A percentile compares a stretch with the other conserved stretches of the same genome.
These are phyloP conservation scores for Ormyrus rosae DNA, from an alignment of 2,888 invertebrate genomes.

Conservation along the genomic window DNA sequence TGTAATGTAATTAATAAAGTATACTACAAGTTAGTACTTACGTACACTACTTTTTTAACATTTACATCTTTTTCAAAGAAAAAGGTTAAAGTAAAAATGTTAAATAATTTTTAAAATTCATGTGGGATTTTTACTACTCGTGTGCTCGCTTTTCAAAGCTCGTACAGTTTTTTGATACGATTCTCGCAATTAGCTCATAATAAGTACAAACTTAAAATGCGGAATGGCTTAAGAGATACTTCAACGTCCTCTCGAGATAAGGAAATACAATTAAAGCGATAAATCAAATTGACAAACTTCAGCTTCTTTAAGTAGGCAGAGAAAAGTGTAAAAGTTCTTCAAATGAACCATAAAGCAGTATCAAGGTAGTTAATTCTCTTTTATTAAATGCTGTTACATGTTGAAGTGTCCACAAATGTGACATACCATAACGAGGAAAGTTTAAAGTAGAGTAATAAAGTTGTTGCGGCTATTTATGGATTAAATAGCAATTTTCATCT, in stretches of 20 bases:
- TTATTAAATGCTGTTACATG: conserved; percentile 32
- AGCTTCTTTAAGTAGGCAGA: background rate
- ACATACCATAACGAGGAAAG: conserved; percentile 32
- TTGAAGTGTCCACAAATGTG: conserved; percentile 1
- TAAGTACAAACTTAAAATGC: no score
- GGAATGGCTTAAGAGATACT: background rate
- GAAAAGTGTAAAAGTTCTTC: conserved; percentile 30
- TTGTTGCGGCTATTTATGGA: conserved; percentile 5
- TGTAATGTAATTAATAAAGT: no score
- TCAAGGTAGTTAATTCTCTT: conserved; percentile 34
- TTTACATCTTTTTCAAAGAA: no score
- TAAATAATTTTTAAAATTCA: no score
- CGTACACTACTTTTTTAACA: no score
- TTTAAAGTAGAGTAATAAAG: conserved; percentile 4
- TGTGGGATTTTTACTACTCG: no score
- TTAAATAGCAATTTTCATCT: background rate
- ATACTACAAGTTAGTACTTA: no score
- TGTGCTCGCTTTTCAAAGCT: no score
- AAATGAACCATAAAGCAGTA: conserved; percentile 35
- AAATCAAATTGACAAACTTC: conserved; percentile 32
- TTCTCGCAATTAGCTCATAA: no score
- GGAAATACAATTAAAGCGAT: conserved; percentile 26
- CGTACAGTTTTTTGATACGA: no score
- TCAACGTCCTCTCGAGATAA: conserved; percentile 17
- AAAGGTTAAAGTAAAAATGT: no score